Evolutionary conservation across 2,797 vertebrate genomes (phyloP).

Genomic region (Muscicapa comitata): DNA sequence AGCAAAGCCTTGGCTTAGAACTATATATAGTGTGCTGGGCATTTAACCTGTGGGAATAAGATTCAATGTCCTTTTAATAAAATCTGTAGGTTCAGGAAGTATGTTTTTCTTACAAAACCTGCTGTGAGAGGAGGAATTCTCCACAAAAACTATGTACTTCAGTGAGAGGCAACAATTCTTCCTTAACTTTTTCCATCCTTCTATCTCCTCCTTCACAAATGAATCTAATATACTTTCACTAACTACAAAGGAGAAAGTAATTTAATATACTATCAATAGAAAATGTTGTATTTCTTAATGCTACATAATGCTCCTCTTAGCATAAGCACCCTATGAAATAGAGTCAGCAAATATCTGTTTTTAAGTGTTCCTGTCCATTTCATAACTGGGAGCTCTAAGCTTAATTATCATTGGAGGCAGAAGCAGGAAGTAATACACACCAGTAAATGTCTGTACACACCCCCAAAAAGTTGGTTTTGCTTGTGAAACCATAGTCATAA

Average conservation of each 20-base stretch:
- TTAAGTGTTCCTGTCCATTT: not conserved
- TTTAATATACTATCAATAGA: not conserved
- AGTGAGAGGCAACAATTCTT: not conserved
- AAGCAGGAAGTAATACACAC: not conserved
- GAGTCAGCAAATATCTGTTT: not conserved
- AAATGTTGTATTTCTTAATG: not conserved
- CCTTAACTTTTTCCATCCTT: not conserved
- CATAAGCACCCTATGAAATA: rapidly evolving
- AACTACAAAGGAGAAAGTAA: not conserved
- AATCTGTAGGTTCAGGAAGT: not conserved
- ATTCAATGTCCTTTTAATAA: not conserved
- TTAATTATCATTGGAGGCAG: not conserved
- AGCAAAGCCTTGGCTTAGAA: not conserved
- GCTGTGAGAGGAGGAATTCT: not conserved
- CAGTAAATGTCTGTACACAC: not conserved
- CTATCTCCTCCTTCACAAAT: not conserved
- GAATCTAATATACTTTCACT: not conserved
- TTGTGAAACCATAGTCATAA: not conserved
- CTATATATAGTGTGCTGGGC: not conserved
- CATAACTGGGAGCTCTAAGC: not conserved
- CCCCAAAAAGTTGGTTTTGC: not conserved
- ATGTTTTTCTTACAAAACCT: not conserved
- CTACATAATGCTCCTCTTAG: not conserved
- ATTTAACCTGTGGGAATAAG: not conserved
- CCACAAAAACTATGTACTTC: not conserved